These are phyloP conservation scores for Sipunculus nudus DNA, from an alignment of 2,888 invertebrate species.

Conservation along the genomic window DNA sequence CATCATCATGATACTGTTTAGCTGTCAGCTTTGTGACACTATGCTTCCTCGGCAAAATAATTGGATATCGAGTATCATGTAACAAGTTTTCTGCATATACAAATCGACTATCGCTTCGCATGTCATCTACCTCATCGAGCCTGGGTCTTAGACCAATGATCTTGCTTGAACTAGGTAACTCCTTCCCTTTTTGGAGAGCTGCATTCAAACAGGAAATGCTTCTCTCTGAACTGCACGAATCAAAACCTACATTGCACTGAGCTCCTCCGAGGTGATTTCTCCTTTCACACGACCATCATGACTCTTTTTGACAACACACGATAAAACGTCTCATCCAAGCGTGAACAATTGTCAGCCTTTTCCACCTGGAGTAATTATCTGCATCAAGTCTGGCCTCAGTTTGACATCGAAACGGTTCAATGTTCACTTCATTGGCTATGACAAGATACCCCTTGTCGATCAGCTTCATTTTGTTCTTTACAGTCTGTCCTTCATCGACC, in stretches of 20 bases:
- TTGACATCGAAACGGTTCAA: too few species aligned
- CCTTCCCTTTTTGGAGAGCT: background rate
- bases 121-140: slow-evolving; percentile 17
- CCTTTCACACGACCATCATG: background rate
- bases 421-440: too few species aligned
- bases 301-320: slow-evolving; percentile 15
- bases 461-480: background rate
- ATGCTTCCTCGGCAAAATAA: background rate
- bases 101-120: background rate
- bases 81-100: background rate
- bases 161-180: slow-evolving; percentile 1
- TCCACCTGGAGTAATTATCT: slow-evolving; percentile 17
- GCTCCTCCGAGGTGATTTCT: slow-evolving; percentile 7
- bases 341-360: background rate
- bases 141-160: slow-evolving; percentile 8
- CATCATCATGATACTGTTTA: slow-evolving; percentile 3
- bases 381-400: slow-evolving; percentile 13
- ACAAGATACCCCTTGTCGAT: background rate
- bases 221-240: slow-evolving; percentile 14
- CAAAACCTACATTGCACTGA: slow-evolving; percentile 1
- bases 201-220: slow-evolving; percentile 9
- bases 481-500: background rate
- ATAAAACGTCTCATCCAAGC: slow-evolving; percentile 19
- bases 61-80: background rate
- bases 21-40: background rate